Conservation (phyloP, 1,140 invertebrate genomes). For the Cheumatopsyche charites region DNA sequence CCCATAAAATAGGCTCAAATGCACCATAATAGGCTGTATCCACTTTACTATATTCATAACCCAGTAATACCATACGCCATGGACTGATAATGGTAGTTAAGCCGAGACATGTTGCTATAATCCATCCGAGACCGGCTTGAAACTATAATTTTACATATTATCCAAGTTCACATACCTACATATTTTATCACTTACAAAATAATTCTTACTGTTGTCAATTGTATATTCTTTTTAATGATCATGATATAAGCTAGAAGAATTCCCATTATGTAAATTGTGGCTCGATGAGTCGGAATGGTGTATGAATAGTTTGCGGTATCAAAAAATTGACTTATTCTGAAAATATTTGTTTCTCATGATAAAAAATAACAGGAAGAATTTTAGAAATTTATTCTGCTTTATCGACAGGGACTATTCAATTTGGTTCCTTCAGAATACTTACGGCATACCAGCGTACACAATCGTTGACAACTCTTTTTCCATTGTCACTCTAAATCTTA, state of each 20-base stretch:
- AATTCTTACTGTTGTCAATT: slow-evolving; percentile 52
- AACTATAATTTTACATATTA: slow-evolving; percentile 56
- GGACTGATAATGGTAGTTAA: slow-evolving; percentile 67
- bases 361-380: no score
- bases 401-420: no score
- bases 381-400: no score
- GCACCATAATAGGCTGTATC: slow-evolving; percentile 73
- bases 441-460: slow-evolving; percentile 76
- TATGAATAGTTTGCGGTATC: slow-evolving; percentile 72
- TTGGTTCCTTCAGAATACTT: slow-evolving; percentile 62
- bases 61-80: slow-evolving; percentile 68
- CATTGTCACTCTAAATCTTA: slow-evolving; percentile 71
- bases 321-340: slow-evolving; percentile 65
- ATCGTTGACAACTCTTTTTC: slow-evolving; percentile 71
- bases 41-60: slow-evolving; percentile 68
- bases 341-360: slow-evolving; percentile 40
- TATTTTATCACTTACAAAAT: neutral
- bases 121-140: slow-evolving; percentile 64
- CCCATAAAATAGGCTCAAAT: slow-evolving; percentile 75
- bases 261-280: slow-evolving; percentile 74
- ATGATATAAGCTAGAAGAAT: slow-evolving; percentile 65
- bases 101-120: slow-evolving; percentile 57
- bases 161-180: neutral
- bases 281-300: slow-evolving; percentile 70
- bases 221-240: slow-evolving; percentile 52